Percentiles rank a stretch among this genome's conserved stretches.
Conservation (phyloP, 2,113 vertebrate genomes). For the Merops nubicus region DNA sequence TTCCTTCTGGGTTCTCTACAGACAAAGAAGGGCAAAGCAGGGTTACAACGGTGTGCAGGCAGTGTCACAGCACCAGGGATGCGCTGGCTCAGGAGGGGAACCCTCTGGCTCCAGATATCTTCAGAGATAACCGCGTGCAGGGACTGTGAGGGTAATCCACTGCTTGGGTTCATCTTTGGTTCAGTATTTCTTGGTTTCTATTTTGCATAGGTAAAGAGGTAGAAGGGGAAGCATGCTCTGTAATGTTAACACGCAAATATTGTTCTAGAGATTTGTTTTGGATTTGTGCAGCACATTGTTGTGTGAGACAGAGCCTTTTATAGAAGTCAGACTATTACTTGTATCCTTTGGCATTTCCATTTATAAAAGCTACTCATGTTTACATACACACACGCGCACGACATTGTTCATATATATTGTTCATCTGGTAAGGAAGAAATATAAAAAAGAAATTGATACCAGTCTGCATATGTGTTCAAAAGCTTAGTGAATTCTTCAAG, state of each 20-base stretch:
- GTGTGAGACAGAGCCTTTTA: conserved; percentile 33
- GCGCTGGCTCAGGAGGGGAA: not conserved
- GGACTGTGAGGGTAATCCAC: not conserved
- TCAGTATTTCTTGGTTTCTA: not conserved
- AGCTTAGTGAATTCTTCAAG: conserved; percentile 65
- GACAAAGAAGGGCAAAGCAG: not conserved
- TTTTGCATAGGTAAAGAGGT: not conserved
- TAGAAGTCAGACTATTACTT: conserved; percentile 46
- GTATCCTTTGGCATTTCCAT: conserved; percentile 66
- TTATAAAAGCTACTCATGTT: conserved; percentile 59
- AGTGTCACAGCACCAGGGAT: not conserved
- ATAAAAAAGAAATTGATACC: conserved; percentile 57
- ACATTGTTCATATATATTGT: conserved; percentile 58
- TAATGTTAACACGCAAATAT: not conserved
- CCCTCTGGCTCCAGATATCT: not conserved
- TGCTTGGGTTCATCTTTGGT: not conserved
- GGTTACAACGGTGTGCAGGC: not conserved
- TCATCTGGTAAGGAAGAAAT: conserved; percentile 68
- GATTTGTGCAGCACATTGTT: conserved; percentile 11
- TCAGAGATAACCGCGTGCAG: not conserved
- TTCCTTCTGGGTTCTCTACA: not conserved
- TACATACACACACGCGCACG: not conserved
- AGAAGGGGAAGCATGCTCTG: not conserved
- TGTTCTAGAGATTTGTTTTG: conserved; percentile 21
- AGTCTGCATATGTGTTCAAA: conserved; percentile 64